Evolutionary conservation across 1,140 invertebrate genomes (phyloP), one percentile per base, ranked within the genome.

Genomic region (Zaprionus camerounensis): DNA sequence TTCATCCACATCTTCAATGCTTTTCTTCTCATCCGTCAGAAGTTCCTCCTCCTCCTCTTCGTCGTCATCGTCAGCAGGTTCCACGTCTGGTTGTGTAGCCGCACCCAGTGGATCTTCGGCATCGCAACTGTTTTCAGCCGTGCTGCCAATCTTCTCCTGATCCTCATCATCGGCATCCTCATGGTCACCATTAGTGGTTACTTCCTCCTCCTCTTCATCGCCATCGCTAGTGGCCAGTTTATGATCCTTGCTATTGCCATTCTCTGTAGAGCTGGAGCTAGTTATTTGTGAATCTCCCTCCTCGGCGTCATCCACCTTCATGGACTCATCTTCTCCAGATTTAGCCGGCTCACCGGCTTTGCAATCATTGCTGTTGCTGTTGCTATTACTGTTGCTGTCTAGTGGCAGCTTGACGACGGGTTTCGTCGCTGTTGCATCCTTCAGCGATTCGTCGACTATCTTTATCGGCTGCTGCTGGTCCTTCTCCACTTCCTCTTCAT

Each of bases 231-330:
- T 74, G 7, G 75, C 57, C 15, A 53, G 62, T 36, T 80, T 87
- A 17, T 51, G 71, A 59, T 68, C 77, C 15, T 90, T 90, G 31
- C 64, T 61, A 36, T 55, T 76, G 44, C 73, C 81, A 67, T 71
- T 82, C 57, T 87, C 78, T 26, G 90, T 76, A 20, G 80, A 81
- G 53, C 86, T 83, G 6, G 63, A 84, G 65, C 78, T 82, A 5
- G 81, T 92, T 55, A 92, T 83, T 70, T 92, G 88, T 59, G 86
- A 91, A 63, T 91, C 91, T 34, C 82, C 83, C 53, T 82, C 83
- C 22, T 69, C 75, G 20, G 51, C 44, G 7, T 80, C 82, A 49
- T 82, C 87, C 34, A 82, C 72, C 12, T 91, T 82, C 74, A 81
- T 82, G 44, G 75, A 51, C 22, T 66, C 51, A 7, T 7, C 51